Base-by-base conservation (phyloP, 1,140 invertebrate genomes). In the Lepidotrigona ventralis region DNA sequence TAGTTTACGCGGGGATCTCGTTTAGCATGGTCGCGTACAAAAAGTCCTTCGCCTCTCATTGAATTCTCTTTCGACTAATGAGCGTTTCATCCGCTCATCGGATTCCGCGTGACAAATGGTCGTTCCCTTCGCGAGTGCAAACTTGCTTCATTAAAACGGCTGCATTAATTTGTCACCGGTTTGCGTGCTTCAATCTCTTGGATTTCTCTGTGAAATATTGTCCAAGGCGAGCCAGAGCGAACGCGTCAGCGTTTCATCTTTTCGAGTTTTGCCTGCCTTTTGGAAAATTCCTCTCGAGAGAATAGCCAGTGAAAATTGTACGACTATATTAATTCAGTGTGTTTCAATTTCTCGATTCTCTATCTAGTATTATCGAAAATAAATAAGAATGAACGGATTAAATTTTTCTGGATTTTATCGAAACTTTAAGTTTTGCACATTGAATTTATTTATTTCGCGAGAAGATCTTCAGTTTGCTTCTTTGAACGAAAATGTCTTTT, bases 41-140 rank as follows among this genome's bases (percentile, higher is more conserved):
- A 63, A 80, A 68, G 39, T 77, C 15, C 19, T 33, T 39, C 21
- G 39, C 53, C 54, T 17, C 60, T 33, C 33, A 56, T 70, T 71
- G 39, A 71, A 78, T 78, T 70, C 64, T 78, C 81, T 78, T 78
- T 78, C 75, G 66, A 53, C 81, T 83, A 78, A 83, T 78, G 81
- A 83, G 81, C 66, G 64, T 78, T 82, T 82, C 81, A 82, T 77
- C 80, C 54, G 80, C 64, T 77, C 73, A 69, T 70, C 81, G 73
- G 81, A 82, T 60, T 82, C 26, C 21, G 15, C 81, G 63, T 60
- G 81, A 82, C 64, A 78, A 82, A 82, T 82, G 74, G 64, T 12
- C 74, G n/a, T 19, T 17, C 66, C 68, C 29, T 70, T 83, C 46
- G 81, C 26, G 54, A 60, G 29, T 26, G 60, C 33, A 39, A 76